A percentile compares a stretch with the other conserved stretches of the same genome.
These are phyloP conservation scores for Crotophaga sulcirostris DNA, from an alignment of 2,113 vertebrate species.

Conservation along the genomic window DNA sequence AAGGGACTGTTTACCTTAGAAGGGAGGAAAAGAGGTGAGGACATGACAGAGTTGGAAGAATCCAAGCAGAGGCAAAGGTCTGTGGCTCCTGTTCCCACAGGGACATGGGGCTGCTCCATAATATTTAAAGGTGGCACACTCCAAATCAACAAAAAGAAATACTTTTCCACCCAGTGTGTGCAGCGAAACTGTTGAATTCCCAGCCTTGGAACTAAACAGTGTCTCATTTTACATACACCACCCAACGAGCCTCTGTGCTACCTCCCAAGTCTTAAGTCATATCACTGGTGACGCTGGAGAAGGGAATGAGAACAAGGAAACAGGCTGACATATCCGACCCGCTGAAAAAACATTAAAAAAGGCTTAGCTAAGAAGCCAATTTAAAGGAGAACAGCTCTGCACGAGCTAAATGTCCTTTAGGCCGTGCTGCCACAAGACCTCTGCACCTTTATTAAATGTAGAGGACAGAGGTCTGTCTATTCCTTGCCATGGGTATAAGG, in stretches of 20 bases:
- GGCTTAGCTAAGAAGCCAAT: neutral
- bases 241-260: constrained; percentile 23
- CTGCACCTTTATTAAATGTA: neutral
- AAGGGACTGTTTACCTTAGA: neutral
- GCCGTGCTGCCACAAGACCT: neutral
- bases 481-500: neutral
- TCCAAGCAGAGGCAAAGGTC: neutral
- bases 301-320: constrained; percentile 59
- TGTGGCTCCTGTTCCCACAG: neutral
- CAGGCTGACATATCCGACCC: constrained; percentile 13
- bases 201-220: constrained; percentile 15
- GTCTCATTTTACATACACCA: constrained; percentile 40
- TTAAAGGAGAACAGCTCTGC: constrained; percentile 5
- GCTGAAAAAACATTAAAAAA: constrained; percentile 8
- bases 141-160: neutral
- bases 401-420: rapidly evolving
- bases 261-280: constrained; percentile 53
- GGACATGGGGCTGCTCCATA: neutral
- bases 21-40: neutral
- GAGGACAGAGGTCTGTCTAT: neutral
- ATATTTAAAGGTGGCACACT: neutral
- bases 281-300: constrained; percentile 38
- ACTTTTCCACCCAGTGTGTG: neutral
- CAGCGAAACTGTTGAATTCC: neutral
- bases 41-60: neutral